Evolutionary conservation across 2,113 vertebrate genomes (phyloP), one percentile per base, ranked within the genome.

Genomic region (Phaetusa simplex): DNA sequence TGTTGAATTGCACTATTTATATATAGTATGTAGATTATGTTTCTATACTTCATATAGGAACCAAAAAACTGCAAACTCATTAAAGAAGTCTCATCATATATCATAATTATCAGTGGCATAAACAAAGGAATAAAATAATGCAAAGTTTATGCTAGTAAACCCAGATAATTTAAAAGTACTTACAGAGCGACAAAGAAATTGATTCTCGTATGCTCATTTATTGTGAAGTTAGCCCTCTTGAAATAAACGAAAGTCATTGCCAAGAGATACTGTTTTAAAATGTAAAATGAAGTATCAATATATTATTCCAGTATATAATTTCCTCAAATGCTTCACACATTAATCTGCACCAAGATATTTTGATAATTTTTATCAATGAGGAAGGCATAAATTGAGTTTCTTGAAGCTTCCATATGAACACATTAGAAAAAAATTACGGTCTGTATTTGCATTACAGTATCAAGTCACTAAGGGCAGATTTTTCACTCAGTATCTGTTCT

Each of bases 181-280:
- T 98, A 99, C 99, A 99, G 98, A 92, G 99, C 99, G 30, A 99
- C 98, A 98, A 99, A 99, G 97, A 99, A 99, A 97, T 99, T 99
- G 89, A 97, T 99, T 95, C 98, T 98, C 97, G 98, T 99, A 95
- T 99, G 98, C 82, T 99, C 99, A 32, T 93, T 96, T 87, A 98
- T 69, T 96, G 97, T 98, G 97, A 99, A 99, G 95, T 96, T 96
- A 86, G 99, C 99, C 95, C 99, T 99, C 98, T 99, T 99, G 98
- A 99, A 99, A 98, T 99, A 99, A 95, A 99, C 98, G 93, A 99
- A 99, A 71, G 99, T 99, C 99, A 99, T 99, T 95, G 99, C 99
- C 96, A 99, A 98, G 87, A 99, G 99, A 98, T 99, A 99, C 99
- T 99, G 98, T 77, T 97, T 71, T 43, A 77, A 97, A 96, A 93